A percentile compares a stretch with the other conserved stretches of the same genome.
Evolutionary conservation across 2,113 vertebrate genomes (phyloP).

Genomic region (Rhinoderma darwinii): DNA sequence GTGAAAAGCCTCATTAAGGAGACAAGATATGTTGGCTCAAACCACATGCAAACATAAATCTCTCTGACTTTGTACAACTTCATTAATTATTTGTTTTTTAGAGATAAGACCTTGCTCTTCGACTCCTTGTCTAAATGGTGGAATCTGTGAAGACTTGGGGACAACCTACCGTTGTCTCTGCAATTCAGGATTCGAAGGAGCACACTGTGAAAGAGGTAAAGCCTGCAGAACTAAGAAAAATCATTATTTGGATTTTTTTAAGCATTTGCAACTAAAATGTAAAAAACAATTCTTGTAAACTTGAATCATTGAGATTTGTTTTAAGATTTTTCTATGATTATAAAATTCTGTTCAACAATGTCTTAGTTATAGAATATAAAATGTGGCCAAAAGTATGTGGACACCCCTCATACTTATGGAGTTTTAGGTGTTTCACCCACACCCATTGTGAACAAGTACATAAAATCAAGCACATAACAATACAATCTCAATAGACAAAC

Average conservation of each 20-base stretch:
- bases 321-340: too few species aligned
- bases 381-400: too few species aligned
- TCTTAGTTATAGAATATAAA: too few species aligned
- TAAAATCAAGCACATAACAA: too few species aligned
- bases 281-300: too few species aligned
- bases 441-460: too few species aligned
- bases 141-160: constrained; percentile 78
- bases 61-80: not conserved
- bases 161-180: constrained; percentile 88
- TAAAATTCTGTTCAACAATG: too few species aligned
- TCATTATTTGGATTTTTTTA: not conserved
- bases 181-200: constrained; percentile 78
- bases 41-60: not conserved
- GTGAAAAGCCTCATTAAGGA: not conserved
- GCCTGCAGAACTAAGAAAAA: not conserved
- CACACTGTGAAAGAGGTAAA: constrained; percentile 88
- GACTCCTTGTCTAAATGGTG: constrained; percentile 86
- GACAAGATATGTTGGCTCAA: not conserved
- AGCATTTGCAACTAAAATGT: too few species aligned
- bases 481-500: too few species aligned
- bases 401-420: too few species aligned
- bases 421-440: too few species aligned
- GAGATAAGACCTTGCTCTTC: constrained; percentile 60
- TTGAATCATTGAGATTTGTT: too few species aligned
- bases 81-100: not conserved